A percentile compares a stretch with the other conserved stretches of the same genome.
phyloP scores from a whole-genome alignment of 1,140 invertebrate genomes.

The Lordiphosa collinella region DNA sequence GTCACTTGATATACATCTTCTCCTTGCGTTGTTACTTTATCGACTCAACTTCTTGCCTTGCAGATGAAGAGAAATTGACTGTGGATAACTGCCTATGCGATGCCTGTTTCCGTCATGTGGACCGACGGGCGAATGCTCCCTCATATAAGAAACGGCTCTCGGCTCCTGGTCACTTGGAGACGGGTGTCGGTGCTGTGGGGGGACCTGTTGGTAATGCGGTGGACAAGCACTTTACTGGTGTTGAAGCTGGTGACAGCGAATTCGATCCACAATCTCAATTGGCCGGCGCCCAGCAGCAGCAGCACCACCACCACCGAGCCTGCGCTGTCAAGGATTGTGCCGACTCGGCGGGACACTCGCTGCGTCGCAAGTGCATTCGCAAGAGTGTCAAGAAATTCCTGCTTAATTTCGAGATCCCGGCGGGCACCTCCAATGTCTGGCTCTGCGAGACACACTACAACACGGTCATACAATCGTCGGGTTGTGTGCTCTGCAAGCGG shows the following conservation, averaged over 20 bases:
- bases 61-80: slow-evolving; percentile 87
- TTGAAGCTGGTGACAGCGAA: slow-evolving; percentile 15
- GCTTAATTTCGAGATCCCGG: slow-evolving; percentile 65
- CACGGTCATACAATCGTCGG: slow-evolving; percentile 85
- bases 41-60: not conserved
- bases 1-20: not conserved
- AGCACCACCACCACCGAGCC: slow-evolving; percentile 38
- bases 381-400: slow-evolving; percentile 85
- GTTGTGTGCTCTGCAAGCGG: slow-evolving; percentile 87
- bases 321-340: slow-evolving; percentile 84
- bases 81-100: slow-evolving; percentile 91
- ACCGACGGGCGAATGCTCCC: slow-evolving; percentile 86
- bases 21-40: not conserved
- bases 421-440: slow-evolving; percentile 79
- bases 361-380: slow-evolving; percentile 88
- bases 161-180: slow-evolving; percentile 64
- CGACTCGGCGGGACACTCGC: slow-evolving; percentile 84
- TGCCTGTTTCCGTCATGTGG: slow-evolving; percentile 90
- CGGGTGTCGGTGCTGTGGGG: slow-evolving; percentile 4
- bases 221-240: slow-evolving; percentile 39
- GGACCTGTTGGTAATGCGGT: not conserved
- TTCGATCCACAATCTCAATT: slow-evolving; percentile 3
- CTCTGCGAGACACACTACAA: slow-evolving; percentile 84
- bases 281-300: slow-evolving; percentile 37
- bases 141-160: slow-evolving; percentile 81